Conservation (phyloP, 1,140 invertebrate species). For the Euwallacea fornicatus region DNA sequence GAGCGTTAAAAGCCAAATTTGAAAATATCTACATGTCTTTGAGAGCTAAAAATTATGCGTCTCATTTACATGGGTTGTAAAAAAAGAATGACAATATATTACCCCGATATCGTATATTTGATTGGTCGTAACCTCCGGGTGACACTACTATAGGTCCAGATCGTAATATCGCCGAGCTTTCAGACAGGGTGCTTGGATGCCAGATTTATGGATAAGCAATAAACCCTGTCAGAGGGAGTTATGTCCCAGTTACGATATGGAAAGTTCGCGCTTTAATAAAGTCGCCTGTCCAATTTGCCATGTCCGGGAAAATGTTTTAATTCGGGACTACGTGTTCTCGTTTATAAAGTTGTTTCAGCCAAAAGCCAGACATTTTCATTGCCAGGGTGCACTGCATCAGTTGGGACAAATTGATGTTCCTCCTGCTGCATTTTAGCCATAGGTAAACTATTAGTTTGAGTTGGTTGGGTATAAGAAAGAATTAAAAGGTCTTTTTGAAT, state of each 20-base stretch:
- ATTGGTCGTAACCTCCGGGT: conserved; percentile 12
- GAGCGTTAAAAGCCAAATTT: no score
- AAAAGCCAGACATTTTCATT: no score
- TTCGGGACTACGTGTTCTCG: background rate
- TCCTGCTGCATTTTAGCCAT: no score
- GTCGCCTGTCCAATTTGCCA: conserved; percentile 2
- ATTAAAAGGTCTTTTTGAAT: no score
- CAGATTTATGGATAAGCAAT: conserved; percentile 33
- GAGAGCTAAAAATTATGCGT: no score
- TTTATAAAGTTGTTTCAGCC: background rate
- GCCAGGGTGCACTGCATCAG: no score
- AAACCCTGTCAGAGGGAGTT: conserved; percentile 9
- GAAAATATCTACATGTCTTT: no score
- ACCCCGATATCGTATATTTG: conserved; percentile 1
- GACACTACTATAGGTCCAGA: background rate
- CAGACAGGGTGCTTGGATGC: conserved; percentile 12
- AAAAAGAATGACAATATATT: conserved; percentile 1
- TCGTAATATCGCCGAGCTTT: conserved; percentile 14
- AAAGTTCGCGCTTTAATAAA: conserved; percentile 24
- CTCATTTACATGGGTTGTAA: background rate
- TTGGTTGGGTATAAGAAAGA: no score
- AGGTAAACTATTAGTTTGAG: no score
- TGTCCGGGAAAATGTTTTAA: conserved; percentile 1
- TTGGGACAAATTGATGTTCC: no score
- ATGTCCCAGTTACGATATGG: conserved; percentile 13